Percentiles rank a stretch among this genome's conserved stretches.
phyloP scores from a whole-genome alignment of 2,888 invertebrate genomes.

The Nemotelus nigrinus region DNA sequence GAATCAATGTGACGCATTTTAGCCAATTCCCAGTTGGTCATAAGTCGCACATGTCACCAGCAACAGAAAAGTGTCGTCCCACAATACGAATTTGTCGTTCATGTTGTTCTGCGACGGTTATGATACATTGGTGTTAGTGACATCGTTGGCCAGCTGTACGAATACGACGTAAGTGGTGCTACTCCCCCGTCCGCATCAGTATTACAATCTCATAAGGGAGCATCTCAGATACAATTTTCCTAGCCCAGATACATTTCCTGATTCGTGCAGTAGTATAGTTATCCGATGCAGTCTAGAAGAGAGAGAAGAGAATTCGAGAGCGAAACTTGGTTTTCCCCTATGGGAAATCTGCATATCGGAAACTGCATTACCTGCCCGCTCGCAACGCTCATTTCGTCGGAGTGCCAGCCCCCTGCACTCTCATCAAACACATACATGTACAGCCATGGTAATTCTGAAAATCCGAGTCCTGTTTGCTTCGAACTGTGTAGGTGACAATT shows the following conservation, averaged over 20 bases:
- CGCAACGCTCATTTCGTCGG: no score
- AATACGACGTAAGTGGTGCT: neutral
- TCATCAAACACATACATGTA: no score
- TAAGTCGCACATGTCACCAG: conserved; percentile 55
- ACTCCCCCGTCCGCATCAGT: neutral
- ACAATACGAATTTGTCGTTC: conserved; percentile 46
- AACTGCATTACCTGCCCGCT: conserved; percentile 45
- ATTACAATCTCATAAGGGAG: neutral
- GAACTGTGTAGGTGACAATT: conserved; percentile 29
- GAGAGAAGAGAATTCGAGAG: conserved; percentile 17
- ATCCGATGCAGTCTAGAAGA: neutral
- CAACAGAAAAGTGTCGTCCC: conserved; percentile 52
- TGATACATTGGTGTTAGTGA: conserved; percentile 46
- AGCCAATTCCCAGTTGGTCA: conserved; percentile 55
- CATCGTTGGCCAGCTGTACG: neutral
- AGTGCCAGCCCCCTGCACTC: no score
- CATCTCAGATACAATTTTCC: neutral
- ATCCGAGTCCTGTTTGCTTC: conserved; percentile 35
- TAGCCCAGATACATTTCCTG: neutral
- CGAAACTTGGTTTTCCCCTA: conserved; percentile 31
- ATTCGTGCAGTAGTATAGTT: no score
- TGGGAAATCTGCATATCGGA: neutral
- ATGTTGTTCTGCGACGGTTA: conserved; percentile 52
- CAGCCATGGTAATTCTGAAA: neutral
- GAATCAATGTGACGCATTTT: conserved; percentile 41